Conservation (phyloP, 2,888 invertebrate genomes). For the Aradus depressus region DNA sequence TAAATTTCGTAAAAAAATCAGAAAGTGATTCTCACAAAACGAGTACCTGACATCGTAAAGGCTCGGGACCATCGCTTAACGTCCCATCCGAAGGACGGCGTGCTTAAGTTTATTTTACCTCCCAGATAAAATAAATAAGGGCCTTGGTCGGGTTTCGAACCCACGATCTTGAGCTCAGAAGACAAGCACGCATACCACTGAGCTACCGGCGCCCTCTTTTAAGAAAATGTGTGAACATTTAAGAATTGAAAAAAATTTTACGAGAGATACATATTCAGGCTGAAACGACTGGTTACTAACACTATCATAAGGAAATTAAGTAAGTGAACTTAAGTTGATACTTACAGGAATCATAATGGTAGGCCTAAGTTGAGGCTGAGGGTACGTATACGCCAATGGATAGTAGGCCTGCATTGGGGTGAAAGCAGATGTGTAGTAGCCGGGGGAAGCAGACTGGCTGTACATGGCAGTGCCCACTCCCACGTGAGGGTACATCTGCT, state of each 20-base stretch:
- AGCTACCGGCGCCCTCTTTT: no score
- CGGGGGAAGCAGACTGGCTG: constrained; percentile 27
- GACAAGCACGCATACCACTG: no score
- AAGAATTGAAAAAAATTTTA: neutral
- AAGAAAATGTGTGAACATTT: neutral
- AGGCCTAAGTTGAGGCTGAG: constrained; percentile 49
- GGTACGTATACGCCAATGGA: constrained; percentile 46
- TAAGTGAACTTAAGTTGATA: constrained; percentile 25
- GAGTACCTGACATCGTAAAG: no score
- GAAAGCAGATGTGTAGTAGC: constrained; percentile 54
- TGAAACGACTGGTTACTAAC: neutral
- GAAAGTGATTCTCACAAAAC: no score
- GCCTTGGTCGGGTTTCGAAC: no score
- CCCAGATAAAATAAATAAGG: no score
- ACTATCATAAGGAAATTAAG: constrained; percentile 10
- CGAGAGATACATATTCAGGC: neutral
- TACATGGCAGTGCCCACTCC: constrained; percentile 41
- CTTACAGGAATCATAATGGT: constrained; percentile 70
- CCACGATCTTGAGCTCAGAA: no score
- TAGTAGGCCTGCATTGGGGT: constrained; percentile 57
- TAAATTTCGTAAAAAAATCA: no score
- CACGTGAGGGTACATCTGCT: constrained; percentile 56
- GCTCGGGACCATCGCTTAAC: no score
- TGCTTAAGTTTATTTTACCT: no score
- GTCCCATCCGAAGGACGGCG: no score